Percentiles rank a stretch among this genome's conserved stretches.
Evolutionary conservation across 2,797 vertebrate species (phyloP).

Genomic region (Nyctalus aviator): DNA sequence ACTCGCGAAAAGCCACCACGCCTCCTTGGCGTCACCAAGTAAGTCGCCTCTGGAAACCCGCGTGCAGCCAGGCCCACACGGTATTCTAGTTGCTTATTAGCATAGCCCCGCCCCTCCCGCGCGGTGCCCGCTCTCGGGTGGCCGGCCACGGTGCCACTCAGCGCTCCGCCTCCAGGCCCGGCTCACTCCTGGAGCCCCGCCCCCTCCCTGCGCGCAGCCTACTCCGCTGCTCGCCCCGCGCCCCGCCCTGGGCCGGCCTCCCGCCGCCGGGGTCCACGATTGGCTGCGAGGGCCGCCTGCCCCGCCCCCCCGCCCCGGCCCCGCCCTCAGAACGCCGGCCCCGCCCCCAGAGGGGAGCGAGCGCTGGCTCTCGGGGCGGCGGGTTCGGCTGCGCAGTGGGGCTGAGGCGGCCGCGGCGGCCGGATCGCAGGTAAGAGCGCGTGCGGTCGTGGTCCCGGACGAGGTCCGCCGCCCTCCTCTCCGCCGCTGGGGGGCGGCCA

Average conservation of each 20-base stretch:
- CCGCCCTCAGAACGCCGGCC: slow-evolving; percentile 49
- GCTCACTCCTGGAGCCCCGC: neutral
- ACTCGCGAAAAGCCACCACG: neutral
- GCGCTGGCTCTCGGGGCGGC: neutral
- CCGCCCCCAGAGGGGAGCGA: slow-evolving; percentile 46
- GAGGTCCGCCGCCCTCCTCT: neutral
- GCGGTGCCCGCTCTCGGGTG: neutral
- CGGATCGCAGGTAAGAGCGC: slow-evolving; percentile 58
- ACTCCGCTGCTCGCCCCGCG: slow-evolving; percentile 30
- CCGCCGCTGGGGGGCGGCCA: neutral
- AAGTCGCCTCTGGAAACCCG: neutral
- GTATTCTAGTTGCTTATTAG: neutral
- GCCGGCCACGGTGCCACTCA: slow-evolving; percentile 6
- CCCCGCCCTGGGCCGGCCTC: slow-evolving; percentile 42
- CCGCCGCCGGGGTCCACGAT: neutral
- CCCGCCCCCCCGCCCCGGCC: slow-evolving; percentile 22
- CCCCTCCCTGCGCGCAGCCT: slow-evolving; percentile 57
- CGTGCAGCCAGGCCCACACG: accelerated
- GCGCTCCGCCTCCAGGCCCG: neutral
- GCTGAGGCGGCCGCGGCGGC: slow-evolving; percentile 33
- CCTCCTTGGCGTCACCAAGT: neutral
- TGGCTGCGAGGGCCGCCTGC: neutral
- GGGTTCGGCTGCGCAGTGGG: slow-evolving; percentile 68
- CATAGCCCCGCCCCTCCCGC: neutral
- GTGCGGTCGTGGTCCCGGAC: neutral